Evolutionary conservation across 2,888 invertebrate species (phyloP).

Genomic region (Mycalesis mineus): DNA sequence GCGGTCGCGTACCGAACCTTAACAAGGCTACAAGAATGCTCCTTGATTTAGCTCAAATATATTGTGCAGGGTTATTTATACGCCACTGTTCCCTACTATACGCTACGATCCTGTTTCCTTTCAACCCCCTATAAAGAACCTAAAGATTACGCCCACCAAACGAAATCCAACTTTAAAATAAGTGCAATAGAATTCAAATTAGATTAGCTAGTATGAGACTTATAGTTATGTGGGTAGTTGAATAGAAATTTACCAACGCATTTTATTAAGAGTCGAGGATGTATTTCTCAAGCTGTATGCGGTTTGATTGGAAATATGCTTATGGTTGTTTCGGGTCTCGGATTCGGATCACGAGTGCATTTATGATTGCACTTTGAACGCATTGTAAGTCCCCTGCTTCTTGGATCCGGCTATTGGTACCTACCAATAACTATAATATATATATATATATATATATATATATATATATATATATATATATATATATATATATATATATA

Average conservation of each 20-base stretch:
- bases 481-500: too few species aligned
- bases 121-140: slow-evolving; percentile 29
- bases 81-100: slow-evolving; percentile 57
- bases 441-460: too few species aligned
- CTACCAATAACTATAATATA: too few species aligned
- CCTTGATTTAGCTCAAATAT: slow-evolving; percentile 73
- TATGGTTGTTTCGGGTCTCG: slow-evolving; percentile 50
- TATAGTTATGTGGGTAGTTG: slow-evolving; percentile 27
- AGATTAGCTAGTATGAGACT: neutral
- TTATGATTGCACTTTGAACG: slow-evolving; percentile 38
- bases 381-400: slow-evolving; percentile 1
- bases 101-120: slow-evolving; percentile 48
- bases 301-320: slow-evolving; percentile 74
- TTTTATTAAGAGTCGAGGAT: slow-evolving; percentile 69
- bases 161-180: slow-evolving; percentile 19
- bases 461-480: too few species aligned
- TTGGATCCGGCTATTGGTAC: too few species aligned
- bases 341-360: slow-evolving; percentile 62
- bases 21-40: slow-evolving; percentile 73
- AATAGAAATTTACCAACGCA: slow-evolving; percentile 60
- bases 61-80: slow-evolving; percentile 76
- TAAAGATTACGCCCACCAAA: slow-evolving; percentile 17
- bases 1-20: slow-evolving; percentile 64
- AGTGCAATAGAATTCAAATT: slow-evolving; percentile 18
- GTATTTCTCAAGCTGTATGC: slow-evolving; percentile 56